A percentile compares a stretch with the other conserved stretches of the same genome.
Evolutionary conservation across 1,140 invertebrate species (phyloP).

Genomic region (Solenopsis fugax): DNA sequence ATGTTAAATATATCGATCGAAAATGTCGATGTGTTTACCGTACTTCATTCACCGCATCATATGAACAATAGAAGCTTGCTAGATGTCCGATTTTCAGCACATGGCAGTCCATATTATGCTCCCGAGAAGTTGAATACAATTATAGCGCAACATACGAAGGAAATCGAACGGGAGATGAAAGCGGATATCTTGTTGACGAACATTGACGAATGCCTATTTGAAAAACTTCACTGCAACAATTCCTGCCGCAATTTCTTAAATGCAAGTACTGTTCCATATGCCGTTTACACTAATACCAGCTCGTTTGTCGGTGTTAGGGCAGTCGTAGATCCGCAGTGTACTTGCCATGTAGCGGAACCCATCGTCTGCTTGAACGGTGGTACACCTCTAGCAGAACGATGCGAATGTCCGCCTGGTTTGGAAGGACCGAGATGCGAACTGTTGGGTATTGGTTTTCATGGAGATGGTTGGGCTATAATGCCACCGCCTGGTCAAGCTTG

Average conservation of each 20-base stretch:
- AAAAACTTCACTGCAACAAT: slow-evolving; percentile 90
- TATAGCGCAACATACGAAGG: slow-evolving; percentile 89
- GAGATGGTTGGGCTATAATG: slow-evolving; percentile 96
- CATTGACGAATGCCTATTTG: slow-evolving; percentile 95
- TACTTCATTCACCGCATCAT: slow-evolving; percentile 89
- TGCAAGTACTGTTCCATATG: slow-evolving; percentile 90
- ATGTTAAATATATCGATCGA: slow-evolving; percentile 92
- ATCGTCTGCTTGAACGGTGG: slow-evolving; percentile 91
- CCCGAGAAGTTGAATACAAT: slow-evolving; percentile 95
- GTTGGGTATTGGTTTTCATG: slow-evolving; percentile 94
- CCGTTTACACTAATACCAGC: slow-evolving; percentile 95
- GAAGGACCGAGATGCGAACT: slow-evolving; percentile 96
- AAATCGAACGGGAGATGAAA: slow-evolving; percentile 91
- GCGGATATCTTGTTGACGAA: slow-evolving; percentile 93
- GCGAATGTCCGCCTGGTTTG: slow-evolving; percentile 90
- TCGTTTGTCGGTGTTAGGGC: slow-evolving; percentile 96
- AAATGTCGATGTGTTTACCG: slow-evolving; percentile 97
- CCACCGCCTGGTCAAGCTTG: slow-evolving; percentile 91
- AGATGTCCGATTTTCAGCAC: slow-evolving; percentile 96
- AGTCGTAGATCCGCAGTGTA: slow-evolving; percentile 92
- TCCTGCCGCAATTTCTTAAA: slow-evolving; percentile 92
- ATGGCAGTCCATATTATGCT: slow-evolving; percentile 96
- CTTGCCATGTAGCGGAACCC: slow-evolving; percentile 87
- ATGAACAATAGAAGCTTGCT: slow-evolving; percentile 88
- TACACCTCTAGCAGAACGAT: slow-evolving; percentile 88